Evolutionary conservation across 2,113 vertebrate species (phyloP), one percentile per base, ranked within the genome.

Genomic region (Psittacara wagleri): DNA sequence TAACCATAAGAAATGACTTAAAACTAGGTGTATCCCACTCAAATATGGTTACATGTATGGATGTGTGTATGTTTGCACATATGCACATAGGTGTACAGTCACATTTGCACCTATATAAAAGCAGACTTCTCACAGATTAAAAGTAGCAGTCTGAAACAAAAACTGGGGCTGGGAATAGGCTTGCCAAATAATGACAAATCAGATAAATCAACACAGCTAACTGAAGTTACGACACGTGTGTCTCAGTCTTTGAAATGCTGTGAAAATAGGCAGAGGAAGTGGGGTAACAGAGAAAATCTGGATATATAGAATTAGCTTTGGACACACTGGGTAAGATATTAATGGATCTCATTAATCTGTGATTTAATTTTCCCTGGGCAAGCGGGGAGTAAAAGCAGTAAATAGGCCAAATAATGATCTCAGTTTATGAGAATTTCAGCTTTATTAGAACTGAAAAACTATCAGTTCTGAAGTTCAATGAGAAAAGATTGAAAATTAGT

Each of bases 1-100:
- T 83, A 57, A 64, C 39, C 20, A 16, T 10, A 76, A 44, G 49
- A 87, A 75, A 70, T 70, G 0, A 64, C 55, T 70, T 82, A 51
- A 76, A 76, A 57, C 7, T 57, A 23, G 8, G 25, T 37, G 13
- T 55, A 55, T 79, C 52, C 31, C n/a, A 33, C 8, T 16, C 29
- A 91, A 62, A 70, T 77, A n/a, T 28, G 24, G 9, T 25, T 13
- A 22, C 39, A 18, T 4, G 4, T 51, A 22, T 15, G 4, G 15
- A 23, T 5, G 17, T 49, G 15, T 22, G 20, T 6, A 19, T 0
- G 0, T 2, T 49, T 77, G 28, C 44, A 57, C 37, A 23, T 18
- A 27, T 3, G 9, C 39, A 43, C 24, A 33, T 37, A 37, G 5
- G 6, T 2, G 7, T 4, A 46, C 11, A 9, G 9, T 37, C 51